Evolutionary conservation across 1,140 invertebrate species (phyloP), one percentile per base, ranked within the genome.

Genomic region (Conopomorpha cramerella): DNA sequence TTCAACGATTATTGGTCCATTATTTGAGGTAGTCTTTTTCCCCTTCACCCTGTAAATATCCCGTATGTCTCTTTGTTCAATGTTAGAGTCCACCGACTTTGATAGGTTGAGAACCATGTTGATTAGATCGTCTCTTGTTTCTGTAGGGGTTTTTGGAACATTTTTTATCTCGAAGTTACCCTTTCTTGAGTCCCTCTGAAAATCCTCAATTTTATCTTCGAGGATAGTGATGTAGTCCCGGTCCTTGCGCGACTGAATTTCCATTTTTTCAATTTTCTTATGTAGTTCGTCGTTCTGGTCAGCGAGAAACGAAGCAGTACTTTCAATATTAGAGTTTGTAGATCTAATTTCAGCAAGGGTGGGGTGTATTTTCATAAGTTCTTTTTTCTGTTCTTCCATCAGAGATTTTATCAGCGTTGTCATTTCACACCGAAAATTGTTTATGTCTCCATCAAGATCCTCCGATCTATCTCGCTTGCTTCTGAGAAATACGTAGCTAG

Each of bases 251-350:
- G 30, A 3, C 13, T 32, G 12, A 14, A 17, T 17, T 16, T 32
- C 30, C 4, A 14, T 3, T 32, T 32, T 3, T 16, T 14, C 16
- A 7, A 32, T 14, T 32, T 32, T 32, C 11, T 16, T 32, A 14
- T 14, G 4, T 3, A 32, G 15, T 4, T 32, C 30, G 12, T 32
- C 30, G 11, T 32, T 32, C 16, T 32, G 13, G 4, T 6, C 8
- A 32, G 30, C 3, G 16, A 32, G 30, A 13, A 32, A 32, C 4
- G 30, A 14, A 16, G 16, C 16, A 7, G 16, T 14, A 15, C 16
- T 32, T 16, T 32, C 16, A 16, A 32, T 32, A 32, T 32, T 32
- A 14, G 3, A 14, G 16, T 32, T 32, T 14, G 30, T 32, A 7
- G 3, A 7, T 32, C 16, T 3, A 15, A 32, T 32, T 16, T 32